These are phyloP conservation scores for Diorhabda sublineata DNA, from an alignment of 1,140 invertebrate species.

Conservation along the genomic window DNA sequence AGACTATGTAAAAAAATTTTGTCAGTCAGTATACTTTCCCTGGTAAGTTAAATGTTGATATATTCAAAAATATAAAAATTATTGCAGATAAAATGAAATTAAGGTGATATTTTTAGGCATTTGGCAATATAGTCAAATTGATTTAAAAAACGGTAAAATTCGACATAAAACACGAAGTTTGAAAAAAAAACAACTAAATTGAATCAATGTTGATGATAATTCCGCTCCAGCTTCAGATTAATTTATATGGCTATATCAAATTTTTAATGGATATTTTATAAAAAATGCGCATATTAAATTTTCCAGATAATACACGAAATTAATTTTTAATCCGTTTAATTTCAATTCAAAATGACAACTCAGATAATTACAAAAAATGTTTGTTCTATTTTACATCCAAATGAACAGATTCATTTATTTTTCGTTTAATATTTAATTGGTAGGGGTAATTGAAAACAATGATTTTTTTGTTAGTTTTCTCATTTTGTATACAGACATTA, in stretches of 20 bases:
- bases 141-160: background rate
- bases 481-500: no score
- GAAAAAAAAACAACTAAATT: background rate
- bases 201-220: background rate
- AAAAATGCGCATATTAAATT: conserved; percentile 3
- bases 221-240: conserved; percentile 1
- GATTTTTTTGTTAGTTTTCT: background rate
- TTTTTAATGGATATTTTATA: conserved; percentile 3
- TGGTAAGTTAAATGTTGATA: no score
- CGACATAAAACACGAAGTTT: background rate
- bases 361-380: conserved; percentile 1
- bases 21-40: no score
- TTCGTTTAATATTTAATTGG: conserved; percentile 1
- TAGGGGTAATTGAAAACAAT: background rate
- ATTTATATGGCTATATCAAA: background rate
- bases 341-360: background rate
- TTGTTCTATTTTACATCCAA: conserved; percentile 3
- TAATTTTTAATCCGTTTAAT: conserved; percentile 3
- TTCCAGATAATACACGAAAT: conserved; percentile 2
- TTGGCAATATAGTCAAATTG: no score
- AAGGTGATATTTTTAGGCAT: no score
- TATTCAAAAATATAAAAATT: no score
- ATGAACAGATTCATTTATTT: conserved; percentile 3
- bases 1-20: no score
- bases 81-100: no score